These are phyloP conservation scores for Pogonognathellus flavescens DNA, from an alignment of 1,140 invertebrate genomes.

Conservation along the genomic window DNA sequence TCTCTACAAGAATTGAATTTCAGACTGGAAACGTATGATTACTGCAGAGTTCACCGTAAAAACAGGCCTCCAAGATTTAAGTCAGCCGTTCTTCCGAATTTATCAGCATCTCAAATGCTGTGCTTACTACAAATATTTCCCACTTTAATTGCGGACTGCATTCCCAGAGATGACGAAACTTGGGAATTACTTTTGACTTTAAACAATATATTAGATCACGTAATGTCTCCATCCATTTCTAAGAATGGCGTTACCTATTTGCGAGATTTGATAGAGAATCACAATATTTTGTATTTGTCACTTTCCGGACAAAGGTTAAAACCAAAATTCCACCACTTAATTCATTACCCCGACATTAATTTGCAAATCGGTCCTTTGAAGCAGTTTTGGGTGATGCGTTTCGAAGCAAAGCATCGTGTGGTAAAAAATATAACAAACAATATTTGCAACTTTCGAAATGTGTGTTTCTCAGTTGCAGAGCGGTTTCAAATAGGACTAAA, in stretches of 20 bases:
- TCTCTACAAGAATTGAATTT: not conserved
- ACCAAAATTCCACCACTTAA: constrained; percentile 13
- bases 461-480: too few relatives aligned
- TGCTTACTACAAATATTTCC: not conserved
- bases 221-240: not conserved
- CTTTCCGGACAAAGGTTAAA: not conserved
- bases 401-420: constrained; percentile 1
- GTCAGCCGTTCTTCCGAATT: not conserved
- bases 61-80: not conserved
- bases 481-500: too few relatives aligned
- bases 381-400: constrained; percentile 5
- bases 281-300: not conserved
- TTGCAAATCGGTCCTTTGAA: not conserved
- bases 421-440: not conserved
- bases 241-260: not conserved
- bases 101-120: not conserved
- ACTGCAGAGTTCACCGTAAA: not conserved
- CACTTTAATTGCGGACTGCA: not conserved
- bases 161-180: not conserved
- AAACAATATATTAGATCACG: not conserved
- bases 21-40: not conserved
- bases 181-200: not conserved
- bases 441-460: too few relatives aligned
- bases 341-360: not conserved
- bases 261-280: not conserved